phyloP scores from a whole-genome alignment of 1,140 invertebrate species.

The Chrysoperla carnea region DNA sequence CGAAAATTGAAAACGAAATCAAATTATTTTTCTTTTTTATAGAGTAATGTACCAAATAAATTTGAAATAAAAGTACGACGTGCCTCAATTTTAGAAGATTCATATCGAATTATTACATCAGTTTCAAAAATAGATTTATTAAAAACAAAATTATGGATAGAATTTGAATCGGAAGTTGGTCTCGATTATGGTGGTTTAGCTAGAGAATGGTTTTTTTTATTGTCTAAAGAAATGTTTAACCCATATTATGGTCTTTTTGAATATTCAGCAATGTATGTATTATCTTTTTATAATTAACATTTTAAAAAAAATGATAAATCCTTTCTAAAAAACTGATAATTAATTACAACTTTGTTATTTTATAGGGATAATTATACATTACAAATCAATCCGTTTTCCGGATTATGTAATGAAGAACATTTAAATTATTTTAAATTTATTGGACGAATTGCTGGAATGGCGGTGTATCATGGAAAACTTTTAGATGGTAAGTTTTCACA shows the following conservation, averaged over 20 bases:
- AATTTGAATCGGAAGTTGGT: conserved; percentile 94
- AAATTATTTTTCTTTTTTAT: no score
- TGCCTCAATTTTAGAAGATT: conserved; percentile 88
- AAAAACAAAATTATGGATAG: conserved; percentile 95
- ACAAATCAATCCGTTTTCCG: conserved; percentile 96
- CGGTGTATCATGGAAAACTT: conserved; percentile 95
- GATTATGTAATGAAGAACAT: conserved; percentile 93
- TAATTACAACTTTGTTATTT: conserved; percentile 10
- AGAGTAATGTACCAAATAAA: conserved; percentile 94
- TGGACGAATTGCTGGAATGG: conserved; percentile 94
- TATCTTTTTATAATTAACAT: no score
- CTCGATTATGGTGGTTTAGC: conserved; percentile 95
- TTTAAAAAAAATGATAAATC: not conserved
- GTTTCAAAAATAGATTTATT: conserved; percentile 73
- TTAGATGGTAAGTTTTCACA: conserved; percentile 60
- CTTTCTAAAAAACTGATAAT: not conserved
- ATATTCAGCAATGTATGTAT: conserved; percentile 86
- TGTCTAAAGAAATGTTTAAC: conserved; percentile 99
- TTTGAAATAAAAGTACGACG: conserved; percentile 91
- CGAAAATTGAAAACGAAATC: no score
- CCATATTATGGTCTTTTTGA: conserved; percentile 98
- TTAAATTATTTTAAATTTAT: conserved; percentile 98
- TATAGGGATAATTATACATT: conserved; percentile 93
- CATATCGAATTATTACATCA: conserved; percentile 75
- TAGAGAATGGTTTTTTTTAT: conserved; percentile 94